Conservation (phyloP, 2,888 invertebrate genomes). For the Pachycephus smyrnensis region DNA sequence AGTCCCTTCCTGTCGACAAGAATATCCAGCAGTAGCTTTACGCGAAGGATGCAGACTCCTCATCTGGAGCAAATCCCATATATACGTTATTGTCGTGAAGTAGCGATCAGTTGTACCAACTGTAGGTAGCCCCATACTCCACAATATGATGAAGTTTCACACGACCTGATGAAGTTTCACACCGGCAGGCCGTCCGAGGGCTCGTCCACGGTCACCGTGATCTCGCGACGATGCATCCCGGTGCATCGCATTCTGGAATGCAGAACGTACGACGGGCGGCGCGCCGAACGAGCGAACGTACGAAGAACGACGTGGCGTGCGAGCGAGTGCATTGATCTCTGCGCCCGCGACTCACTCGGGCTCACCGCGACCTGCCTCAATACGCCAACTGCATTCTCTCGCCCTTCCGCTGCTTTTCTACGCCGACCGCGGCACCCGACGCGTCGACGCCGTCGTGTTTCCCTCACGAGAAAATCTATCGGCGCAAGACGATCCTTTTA, state of each 20-base stretch:
- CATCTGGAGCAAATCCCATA: background rate
- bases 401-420: conserved; percentile 20
- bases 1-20: background rate
- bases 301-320: background rate
- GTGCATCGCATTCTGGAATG: conserved; percentile 23
- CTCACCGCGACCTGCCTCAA: conserved; percentile 58
- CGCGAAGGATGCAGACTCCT: background rate
- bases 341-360: conserved; percentile 33
- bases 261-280: background rate
- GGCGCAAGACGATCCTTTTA: background rate
- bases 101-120: background rate
- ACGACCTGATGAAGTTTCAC: background rate
- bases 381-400: conserved; percentile 51
- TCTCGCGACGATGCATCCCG: conserved; percentile 17
- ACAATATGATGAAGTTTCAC: background rate
- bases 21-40: background rate
- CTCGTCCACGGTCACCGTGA: conserved; percentile 11
- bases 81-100: background rate
- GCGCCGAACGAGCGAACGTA: conserved; percentile 6
- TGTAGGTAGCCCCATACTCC: background rate
- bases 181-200: background rate
- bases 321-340: conserved; percentile 51
- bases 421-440: conserved; percentile 5
- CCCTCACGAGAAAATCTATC: background rate
- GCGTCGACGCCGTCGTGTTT: conserved; percentile 13